A percentile compares a stretch with the other conserved stretches of the same genome.
Conservation (phyloP, 2,888 invertebrate genomes). For the Synanthedon tipuliformis region DNA sequence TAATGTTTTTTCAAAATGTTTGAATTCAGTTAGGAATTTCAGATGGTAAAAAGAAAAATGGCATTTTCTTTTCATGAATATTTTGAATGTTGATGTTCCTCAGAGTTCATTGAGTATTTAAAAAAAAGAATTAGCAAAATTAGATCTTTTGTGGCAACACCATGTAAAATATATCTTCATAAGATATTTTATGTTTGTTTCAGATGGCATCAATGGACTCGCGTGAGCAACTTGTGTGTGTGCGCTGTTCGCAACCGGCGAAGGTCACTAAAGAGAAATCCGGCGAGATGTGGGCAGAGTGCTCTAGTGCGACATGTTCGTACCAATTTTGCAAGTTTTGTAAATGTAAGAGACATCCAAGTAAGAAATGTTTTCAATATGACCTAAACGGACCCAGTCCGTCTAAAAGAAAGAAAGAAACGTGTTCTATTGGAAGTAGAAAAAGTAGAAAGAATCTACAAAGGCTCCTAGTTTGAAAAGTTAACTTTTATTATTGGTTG, state of each 20-base stretch:
- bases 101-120: too few species aligned
- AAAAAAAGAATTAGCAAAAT: too few species aligned
- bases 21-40: too few species aligned
- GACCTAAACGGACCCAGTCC: constrained; percentile 60
- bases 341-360: constrained; percentile 47
- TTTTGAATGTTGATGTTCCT: too few species aligned
- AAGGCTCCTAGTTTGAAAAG: constrained; percentile 23
- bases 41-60: too few species aligned
- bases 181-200: constrained; percentile 13
- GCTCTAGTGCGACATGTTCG: constrained; percentile 55
- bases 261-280: constrained; percentile 46
- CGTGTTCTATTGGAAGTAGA: constrained; percentile 42
- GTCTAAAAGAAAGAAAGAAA: constrained; percentile 50
- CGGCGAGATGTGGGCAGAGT: constrained; percentile 68
- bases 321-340: constrained; percentile 67
- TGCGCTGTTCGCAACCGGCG: constrained; percentile 52
- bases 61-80: too few species aligned
- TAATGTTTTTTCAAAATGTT: too few species aligned
- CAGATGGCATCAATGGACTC: constrained; percentile 52
- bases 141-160: too few species aligned
- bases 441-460: constrained; percentile 56
- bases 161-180: background rate
- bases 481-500: too few species aligned
- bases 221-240: constrained; percentile 47
- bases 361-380: constrained; percentile 48